phyloP scores from a whole-genome alignment of 2,888 invertebrate species.

The Noctua janthe region DNA sequence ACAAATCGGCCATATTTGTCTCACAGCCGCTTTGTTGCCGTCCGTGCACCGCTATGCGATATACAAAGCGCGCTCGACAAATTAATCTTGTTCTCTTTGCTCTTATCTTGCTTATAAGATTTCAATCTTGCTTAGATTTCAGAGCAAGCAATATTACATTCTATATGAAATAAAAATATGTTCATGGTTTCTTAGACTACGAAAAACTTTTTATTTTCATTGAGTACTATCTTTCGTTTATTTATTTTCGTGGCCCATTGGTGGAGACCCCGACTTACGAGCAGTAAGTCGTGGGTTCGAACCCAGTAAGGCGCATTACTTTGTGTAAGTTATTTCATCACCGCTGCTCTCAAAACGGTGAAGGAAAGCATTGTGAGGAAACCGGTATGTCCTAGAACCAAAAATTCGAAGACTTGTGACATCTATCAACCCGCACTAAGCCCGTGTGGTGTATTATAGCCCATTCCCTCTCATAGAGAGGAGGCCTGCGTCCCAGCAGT shows the following conservation, averaged over 20 bases:
- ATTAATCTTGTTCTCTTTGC: background rate
- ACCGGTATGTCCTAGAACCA: too few species aligned
- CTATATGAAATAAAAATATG: background rate
- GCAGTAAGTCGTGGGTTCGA: too few species aligned
- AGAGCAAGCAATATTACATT: background rate
- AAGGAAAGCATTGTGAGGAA: too few species aligned
- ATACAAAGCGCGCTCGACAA: background rate
- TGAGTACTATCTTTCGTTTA: background rate
- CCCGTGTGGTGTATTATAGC: too few species aligned
- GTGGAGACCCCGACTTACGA: too few species aligned
- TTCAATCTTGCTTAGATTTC: background rate
- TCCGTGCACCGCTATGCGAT: background rate
- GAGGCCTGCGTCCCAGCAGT: too few species aligned
- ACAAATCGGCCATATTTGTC: constrained; percentile 7
- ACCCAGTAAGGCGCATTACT: too few species aligned
- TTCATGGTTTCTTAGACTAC: background rate
- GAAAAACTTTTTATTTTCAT: background rate
- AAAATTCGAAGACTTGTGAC: too few species aligned
- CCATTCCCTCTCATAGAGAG: too few species aligned
- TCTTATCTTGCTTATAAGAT: background rate
- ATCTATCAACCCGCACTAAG: too few species aligned
- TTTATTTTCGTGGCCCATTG: background rate
- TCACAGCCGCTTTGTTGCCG: background rate
- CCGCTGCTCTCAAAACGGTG: too few species aligned
- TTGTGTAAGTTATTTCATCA: too few species aligned